Base-by-base conservation (phyloP, 2,797 vertebrate species). In the Choloepus didactylus region DNA sequence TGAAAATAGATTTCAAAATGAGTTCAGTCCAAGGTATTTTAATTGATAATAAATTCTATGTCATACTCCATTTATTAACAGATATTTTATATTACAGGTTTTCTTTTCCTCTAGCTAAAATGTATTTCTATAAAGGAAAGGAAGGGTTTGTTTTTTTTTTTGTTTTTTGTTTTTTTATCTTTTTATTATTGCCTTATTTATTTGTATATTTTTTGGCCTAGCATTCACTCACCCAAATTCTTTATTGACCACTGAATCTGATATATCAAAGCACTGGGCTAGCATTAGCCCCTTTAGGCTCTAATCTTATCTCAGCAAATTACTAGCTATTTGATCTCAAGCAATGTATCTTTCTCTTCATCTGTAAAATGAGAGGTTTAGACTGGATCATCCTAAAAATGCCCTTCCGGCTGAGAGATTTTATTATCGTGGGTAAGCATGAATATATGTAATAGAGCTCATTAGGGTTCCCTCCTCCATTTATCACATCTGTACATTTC, bases 31-130 rank as follows among this genome's bases (percentile, higher is more conserved):
- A 35, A 35, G 35, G 35, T 91, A 90, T 97, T 95, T 93, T 96
- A 97, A 96, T 95, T 2, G 9, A 93, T 86, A 96, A 84, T 94
- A 95, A 96, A 97, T 94, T 95, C 84, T 96, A 96, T 89, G 64
- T 60, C 49, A 60, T 83, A 81, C 46, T 94, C 59, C 51, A 85
- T 92, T 94, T 96, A 92, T 94, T 89, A 87, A 31, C 38, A 88
- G 84, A 92, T 91, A 66, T 77, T 64, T 92, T 93, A 95, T 96
- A 89, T 66, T 77, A 64, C 66, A 12, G 4, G 8, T 56, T 96
- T 95, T 92, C 69, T 91, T 92, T 89, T 95, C 51, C 89, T 96
- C 87, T 62, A 77, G 77, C 59, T 88, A 96, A 93, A 88, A 49
- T 77, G 5, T 66, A 95, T 91, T 93, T 97, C 67, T 84, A 11